phyloP scores from a whole-genome alignment of 1,140 invertebrate genomes.

The Cherax destructor region DNA sequence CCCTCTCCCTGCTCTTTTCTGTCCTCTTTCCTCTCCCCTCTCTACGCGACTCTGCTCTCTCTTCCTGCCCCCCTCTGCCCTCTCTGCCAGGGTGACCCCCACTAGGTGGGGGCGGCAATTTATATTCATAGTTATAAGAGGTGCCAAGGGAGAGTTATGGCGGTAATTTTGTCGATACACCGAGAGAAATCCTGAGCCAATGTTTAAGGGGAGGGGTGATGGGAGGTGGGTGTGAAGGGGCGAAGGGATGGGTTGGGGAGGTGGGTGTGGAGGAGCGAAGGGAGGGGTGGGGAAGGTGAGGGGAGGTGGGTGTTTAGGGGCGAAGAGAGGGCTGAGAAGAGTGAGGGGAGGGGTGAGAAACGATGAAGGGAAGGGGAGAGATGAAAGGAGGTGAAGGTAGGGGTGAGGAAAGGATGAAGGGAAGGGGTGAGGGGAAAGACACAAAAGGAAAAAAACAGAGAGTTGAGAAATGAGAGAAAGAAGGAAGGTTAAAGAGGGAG shows the following conservation, averaged over 20 bases:
- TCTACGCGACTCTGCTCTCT: background rate
- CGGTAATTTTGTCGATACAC: slow-evolving; percentile 30
- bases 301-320: background rate
- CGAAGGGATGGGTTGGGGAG: too few relatives aligned
- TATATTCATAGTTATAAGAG: slow-evolving; percentile 37
- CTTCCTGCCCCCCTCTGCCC: background rate
- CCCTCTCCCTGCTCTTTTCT: background rate
- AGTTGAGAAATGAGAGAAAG: too few relatives aligned
- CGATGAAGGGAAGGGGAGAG: too few relatives aligned
- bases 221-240: too few relatives aligned
- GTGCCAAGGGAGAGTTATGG: slow-evolving; percentile 24
- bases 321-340: background rate
- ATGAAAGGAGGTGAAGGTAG: too few relatives aligned
- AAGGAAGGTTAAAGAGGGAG: too few relatives aligned
- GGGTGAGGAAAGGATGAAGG: too few relatives aligned
- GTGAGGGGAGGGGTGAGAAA: background rate
- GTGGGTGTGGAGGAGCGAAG: background rate
- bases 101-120: background rate
- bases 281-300: background rate
- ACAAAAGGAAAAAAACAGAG: too few relatives aligned
- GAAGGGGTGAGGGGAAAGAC: too few relatives aligned
- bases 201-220: background rate
- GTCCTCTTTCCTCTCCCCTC: background rate
- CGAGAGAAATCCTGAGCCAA: slow-evolving; percentile 14
- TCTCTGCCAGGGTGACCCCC: background rate